Conservation (phyloP, 2,888 invertebrate species). For the Sialis fuliginosa region DNA sequence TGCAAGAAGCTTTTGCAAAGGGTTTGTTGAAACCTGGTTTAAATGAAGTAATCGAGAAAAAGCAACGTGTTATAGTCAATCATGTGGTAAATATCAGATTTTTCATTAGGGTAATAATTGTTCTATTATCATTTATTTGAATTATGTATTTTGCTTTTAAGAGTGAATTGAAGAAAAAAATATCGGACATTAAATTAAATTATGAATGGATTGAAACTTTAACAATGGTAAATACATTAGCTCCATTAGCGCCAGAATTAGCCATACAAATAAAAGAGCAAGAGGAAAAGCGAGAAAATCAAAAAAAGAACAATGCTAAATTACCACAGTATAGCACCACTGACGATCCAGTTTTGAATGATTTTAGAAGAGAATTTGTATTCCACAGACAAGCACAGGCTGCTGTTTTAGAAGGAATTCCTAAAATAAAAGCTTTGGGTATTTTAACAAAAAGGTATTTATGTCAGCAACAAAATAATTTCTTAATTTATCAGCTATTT, state of each 20-base stretch:
- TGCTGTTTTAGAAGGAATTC: slow-evolving; percentile 66
- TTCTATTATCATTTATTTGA: neutral
- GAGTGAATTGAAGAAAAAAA: slow-evolving; percentile 47
- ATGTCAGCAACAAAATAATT: neutral
- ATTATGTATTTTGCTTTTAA: slow-evolving; percentile 16
- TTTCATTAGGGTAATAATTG: neutral
- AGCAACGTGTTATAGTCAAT: slow-evolving; percentile 43
- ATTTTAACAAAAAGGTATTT: slow-evolving; percentile 52
- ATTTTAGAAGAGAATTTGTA: slow-evolving; percentile 78
- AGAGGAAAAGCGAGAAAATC: slow-evolving; percentile 46
- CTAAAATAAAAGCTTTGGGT: slow-evolving; percentile 53
- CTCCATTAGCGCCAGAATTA: slow-evolving; percentile 72
- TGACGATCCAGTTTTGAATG: slow-evolving; percentile 70
- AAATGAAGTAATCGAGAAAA: slow-evolving; percentile 44
- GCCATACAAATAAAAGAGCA: slow-evolving; percentile 60
- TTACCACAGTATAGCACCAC: slow-evolving; percentile 39
- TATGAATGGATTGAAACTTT: slow-evolving; percentile 76
- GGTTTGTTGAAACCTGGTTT: slow-evolving; percentile 77
- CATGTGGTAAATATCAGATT: slow-evolving; percentile 42
- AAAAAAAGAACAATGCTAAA: slow-evolving; percentile 51
- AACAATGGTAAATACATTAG: slow-evolving; percentile 58
- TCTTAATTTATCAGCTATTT: neutral
- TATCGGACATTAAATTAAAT: slow-evolving; percentile 49
- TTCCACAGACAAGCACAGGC: slow-evolving; percentile 79
- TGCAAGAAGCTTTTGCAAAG: slow-evolving; percentile 77